Base-by-base conservation (phyloP, 1,140 invertebrate species). In the Papilio helenus region DNA sequence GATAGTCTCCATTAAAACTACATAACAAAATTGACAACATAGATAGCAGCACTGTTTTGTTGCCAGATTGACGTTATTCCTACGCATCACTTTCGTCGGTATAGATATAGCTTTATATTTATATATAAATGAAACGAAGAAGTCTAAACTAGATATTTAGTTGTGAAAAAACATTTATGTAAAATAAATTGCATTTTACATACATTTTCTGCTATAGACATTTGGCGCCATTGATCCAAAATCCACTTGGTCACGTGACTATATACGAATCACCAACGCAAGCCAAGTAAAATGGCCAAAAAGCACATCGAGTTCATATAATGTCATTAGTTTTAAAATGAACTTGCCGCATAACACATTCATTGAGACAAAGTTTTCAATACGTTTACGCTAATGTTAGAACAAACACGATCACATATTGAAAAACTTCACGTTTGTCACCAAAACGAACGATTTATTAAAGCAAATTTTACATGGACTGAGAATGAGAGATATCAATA, bases 211-310 rank as follows among this genome's bases (percentile, higher is more conserved):
- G 83, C 88, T 89, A 91, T 82, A 94, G 87, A 88, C 89, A 92
- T 95, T 95, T 95, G 93, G 94, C 94, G 94, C 94, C 94, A 95
- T 95, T 94, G 94, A 94, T 95, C 92, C 89, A 90, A 94, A 93
- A 94, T 89, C 86, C 90, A 91, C 89, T 91, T 85, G 90, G 90
- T 95, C 94, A 95, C 94, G 94, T 95, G 94, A 94, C 94, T 94
- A 94, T 84, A 87, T 95, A 95, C 92, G 92, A 95, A 92, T 94
- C 92, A 94, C 93, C 91, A 93, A 94, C 92, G 92, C 93, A 93
- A 93, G 92, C 91, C 91, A 93, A 91, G 88, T 93, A 93, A 94
- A 93, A 94, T 93, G 93, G 92, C 93, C 92, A 94, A 93, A 94
- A 93, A 92, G 92, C 93, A 94, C 92, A 93, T 94, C 89, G 89